These are phyloP conservation scores for Cordylochernes scorpioides DNA, from an alignment of 2,888 invertebrate species.

Conservation along the genomic window DNA sequence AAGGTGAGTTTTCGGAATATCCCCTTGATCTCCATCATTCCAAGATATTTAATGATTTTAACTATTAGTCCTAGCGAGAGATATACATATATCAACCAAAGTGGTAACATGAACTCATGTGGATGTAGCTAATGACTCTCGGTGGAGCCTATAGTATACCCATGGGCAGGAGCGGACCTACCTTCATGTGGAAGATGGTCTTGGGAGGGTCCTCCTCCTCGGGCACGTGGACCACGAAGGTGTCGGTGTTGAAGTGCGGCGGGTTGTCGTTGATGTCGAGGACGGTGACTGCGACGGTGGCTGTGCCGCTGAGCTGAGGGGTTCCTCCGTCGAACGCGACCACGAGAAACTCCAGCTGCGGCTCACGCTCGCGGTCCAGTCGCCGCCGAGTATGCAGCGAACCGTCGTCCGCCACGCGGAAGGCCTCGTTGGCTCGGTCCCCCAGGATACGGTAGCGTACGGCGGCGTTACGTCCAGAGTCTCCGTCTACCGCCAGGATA, in stretches of 20 bases:
- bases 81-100: too few relatives aligned
- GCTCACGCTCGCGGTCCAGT: constrained; percentile 15
- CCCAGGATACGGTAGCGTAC: constrained; percentile 46
- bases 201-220: constrained; percentile 16
- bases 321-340: constrained; percentile 15
- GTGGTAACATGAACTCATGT: too few relatives aligned
- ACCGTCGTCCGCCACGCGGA: constrained; percentile 14
- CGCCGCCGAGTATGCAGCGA: constrained; percentile 12
- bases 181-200: constrained; percentile 14
- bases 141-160: too few relatives aligned
- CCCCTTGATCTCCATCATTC: too few relatives aligned
- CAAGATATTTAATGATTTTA: too few relatives aligned
- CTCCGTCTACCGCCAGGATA: constrained; percentile 39
- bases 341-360: constrained; percentile 14
- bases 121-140: too few relatives aligned
- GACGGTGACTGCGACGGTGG: constrained; percentile 30
- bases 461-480: constrained; percentile 44
- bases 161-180: constrained; percentile 2
- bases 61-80: too few relatives aligned
- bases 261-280: constrained; percentile 68
- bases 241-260: constrained; percentile 33
- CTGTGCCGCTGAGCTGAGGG: constrained; percentile 16
- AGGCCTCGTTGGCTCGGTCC: constrained; percentile 15
- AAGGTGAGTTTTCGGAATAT: too few relatives aligned
- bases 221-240: constrained; percentile 13